Evolutionary conservation across 2,113 vertebrate genomes (phyloP).

Genomic region (Etheostoma spectabile): DNA sequence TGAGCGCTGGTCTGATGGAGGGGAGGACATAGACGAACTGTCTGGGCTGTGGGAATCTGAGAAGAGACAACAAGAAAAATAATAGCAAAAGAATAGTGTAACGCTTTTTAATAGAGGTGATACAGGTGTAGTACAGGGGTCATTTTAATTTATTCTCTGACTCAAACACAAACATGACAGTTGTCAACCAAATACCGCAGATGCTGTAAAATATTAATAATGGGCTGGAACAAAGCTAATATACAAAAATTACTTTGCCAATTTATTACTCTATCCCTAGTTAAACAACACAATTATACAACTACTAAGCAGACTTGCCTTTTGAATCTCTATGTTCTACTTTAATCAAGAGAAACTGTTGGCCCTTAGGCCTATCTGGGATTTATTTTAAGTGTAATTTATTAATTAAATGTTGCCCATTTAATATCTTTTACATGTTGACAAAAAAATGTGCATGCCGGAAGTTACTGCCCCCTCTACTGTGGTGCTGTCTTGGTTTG

Average conservation of each 20-base stretch:
- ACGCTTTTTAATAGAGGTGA: neutral
- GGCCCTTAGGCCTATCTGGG: neutral
- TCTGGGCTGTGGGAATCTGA: constrained; percentile 92
- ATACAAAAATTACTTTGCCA: neutral
- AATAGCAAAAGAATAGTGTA: neutral
- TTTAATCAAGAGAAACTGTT: neutral
- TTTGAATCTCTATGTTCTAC: neutral
- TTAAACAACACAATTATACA: neutral
- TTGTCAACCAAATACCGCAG: neutral
- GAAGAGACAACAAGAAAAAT: constrained; percentile 16
- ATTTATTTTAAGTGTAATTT: neutral
- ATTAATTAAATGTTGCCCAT: neutral
- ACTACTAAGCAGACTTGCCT: neutral
- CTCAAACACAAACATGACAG: no score
- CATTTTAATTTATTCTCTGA: neutral
- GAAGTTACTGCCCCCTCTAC: neutral
- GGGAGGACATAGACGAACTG: constrained; percentile 91
- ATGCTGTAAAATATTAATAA: neutral
- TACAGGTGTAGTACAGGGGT: neutral
- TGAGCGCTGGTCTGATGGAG: constrained; percentile 84
- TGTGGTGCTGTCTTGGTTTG: neutral
- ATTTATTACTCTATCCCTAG: neutral
- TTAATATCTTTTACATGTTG: neutral
- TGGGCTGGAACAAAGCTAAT: neutral
- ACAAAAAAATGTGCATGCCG: neutral